Percentiles rank a stretch among this genome's conserved stretches.
Conservation (phyloP, 1,140 invertebrate species). For the Manduca sexta region DNA sequence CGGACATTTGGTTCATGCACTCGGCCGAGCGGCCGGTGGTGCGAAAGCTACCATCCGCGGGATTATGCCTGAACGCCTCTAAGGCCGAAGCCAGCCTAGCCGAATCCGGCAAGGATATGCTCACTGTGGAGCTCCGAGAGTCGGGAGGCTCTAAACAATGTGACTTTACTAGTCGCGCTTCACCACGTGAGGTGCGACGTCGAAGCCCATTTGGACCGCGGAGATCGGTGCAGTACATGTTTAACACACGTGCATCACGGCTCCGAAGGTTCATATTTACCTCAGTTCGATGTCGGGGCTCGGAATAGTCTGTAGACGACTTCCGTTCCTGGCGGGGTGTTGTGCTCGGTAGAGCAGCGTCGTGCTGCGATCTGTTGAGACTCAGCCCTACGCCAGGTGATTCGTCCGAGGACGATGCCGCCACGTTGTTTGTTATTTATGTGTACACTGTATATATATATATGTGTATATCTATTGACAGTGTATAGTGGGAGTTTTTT, state of each 20-base stretch:
- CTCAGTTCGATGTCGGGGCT: slow-evolving; percentile 70
- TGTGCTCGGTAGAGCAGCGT: slow-evolving; percentile 77
- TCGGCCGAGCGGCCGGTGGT: slow-evolving; percentile 78
- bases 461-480: no score
- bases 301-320: slow-evolving; percentile 74
- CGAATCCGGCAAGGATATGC: slow-evolving; percentile 70
- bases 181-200: slow-evolving; percentile 40
- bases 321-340: slow-evolving; percentile 76
- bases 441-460: no score
- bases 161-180: slow-evolving; percentile 77
- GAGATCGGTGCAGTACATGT: slow-evolving; percentile 13
- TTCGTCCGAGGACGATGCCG: no score
- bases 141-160: slow-evolving; percentile 75
- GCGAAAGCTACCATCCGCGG: slow-evolving; percentile 87
- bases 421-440: no score
- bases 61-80: slow-evolving; percentile 90
- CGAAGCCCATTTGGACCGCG: slow-evolving; percentile 18
- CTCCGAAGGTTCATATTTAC: slow-evolving; percentile 18
- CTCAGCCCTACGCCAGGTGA: slow-evolving; percentile 70
- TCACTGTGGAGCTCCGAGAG: slow-evolving; percentile 67
- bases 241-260: slow-evolving; percentile 10
- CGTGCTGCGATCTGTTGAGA: slow-evolving; percentile 74
- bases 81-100: slow-evolving; percentile 82
- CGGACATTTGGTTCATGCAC: slow-evolving; percentile 83
- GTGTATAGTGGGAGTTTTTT: no score